Evolutionary conservation across 2,888 invertebrate genomes (phyloP).

Genomic region (Drosophila sordidula): DNA sequence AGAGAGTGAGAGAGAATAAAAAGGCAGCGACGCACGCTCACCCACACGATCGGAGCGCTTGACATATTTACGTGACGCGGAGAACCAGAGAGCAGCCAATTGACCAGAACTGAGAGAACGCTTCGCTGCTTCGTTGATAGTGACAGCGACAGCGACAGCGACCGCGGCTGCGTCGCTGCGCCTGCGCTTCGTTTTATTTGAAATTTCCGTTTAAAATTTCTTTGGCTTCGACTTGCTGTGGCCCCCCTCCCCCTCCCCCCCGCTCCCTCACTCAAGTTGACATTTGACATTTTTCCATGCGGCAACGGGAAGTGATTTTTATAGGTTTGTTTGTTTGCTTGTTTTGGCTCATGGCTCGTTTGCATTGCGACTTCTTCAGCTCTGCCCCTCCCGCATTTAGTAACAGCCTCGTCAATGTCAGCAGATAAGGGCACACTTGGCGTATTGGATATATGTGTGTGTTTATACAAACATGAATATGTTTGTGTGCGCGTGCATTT

Average conservation of each 20-base stretch:
- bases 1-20: slow-evolving; percentile 15
- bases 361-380: slow-evolving; percentile 29
- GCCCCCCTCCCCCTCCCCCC: background rate
- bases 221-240: slow-evolving; percentile 55
- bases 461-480: background rate
- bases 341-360: slow-evolving; percentile 53
- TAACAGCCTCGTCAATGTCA: slow-evolving; percentile 46
- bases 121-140: slow-evolving; percentile 18
- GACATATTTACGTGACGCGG: slow-evolving; percentile 71
- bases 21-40: slow-evolving; percentile 53
- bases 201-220: slow-evolving; percentile 73
- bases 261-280: slow-evolving; percentile 42
- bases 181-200: slow-evolving; percentile 64
- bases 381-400: slow-evolving; percentile 1
- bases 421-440: slow-evolving; percentile 49
- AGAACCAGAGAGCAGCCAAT: slow-evolving; percentile 52
- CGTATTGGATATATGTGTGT: slow-evolving; percentile 5
- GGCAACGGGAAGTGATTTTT: slow-evolving; percentile 73
- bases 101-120: slow-evolving; percentile 48
- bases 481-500: slow-evolving; percentile 9
- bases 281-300: slow-evolving; percentile 69
- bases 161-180: slow-evolving; percentile 27
- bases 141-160: slow-evolving; percentile 22
- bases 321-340: slow-evolving; percentile 68
- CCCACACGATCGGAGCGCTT: slow-evolving; percentile 63